A percentile compares a stretch with the other conserved stretches of the same genome.
phyloP scores from a whole-genome alignment of 2,888 invertebrate species.

The Lobophora halterata region DNA sequence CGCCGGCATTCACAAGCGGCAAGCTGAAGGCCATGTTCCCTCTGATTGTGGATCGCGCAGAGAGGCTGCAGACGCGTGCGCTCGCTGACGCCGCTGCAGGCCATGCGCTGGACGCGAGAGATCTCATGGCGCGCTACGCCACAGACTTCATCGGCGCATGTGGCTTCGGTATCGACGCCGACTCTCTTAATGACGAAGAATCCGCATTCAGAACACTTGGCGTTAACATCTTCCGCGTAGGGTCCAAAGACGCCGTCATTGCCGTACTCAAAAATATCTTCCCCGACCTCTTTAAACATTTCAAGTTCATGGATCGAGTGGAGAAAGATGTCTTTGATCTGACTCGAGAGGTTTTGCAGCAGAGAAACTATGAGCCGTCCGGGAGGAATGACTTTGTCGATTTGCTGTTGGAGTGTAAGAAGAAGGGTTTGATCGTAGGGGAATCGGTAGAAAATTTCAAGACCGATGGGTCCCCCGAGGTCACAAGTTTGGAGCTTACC shows the following conservation, averaged over 20 bases:
- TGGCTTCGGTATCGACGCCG: conserved; percentile 57
- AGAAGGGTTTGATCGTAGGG: conserved; percentile 40
- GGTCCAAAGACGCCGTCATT: not conserved
- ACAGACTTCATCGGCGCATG: conserved; percentile 63
- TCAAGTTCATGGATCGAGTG: not conserved
- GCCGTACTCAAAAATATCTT: not conserved
- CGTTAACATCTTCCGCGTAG: conserved; percentile 37
- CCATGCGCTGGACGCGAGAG: conserved; percentile 46
- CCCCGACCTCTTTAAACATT: not conserved
- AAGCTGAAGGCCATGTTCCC: conserved; percentile 61
- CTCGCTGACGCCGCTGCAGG: conserved; percentile 32
- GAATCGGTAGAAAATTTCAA: conserved; percentile 44
- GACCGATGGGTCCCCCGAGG: conserved; percentile 40
- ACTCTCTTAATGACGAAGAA: conserved; percentile 50
- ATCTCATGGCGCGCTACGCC: conserved; percentile 61
- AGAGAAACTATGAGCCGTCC: conserved; percentile 45
- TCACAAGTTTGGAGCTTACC: conserved; percentile 37
- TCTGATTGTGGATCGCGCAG: conserved; percentile 53
- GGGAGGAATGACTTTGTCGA: conserved; percentile 51
- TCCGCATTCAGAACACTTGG: conserved; percentile 54
- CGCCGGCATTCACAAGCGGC: conserved; percentile 55
- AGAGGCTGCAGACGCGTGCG: conserved; percentile 42
- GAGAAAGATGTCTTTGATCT: not conserved
- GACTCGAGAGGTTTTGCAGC: no score
- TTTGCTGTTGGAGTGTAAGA: conserved; percentile 42